These are phyloP conservation scores for Magallana nippona DNA, from an alignment of 2,888 invertebrate species.

Conservation along the genomic window DNA sequence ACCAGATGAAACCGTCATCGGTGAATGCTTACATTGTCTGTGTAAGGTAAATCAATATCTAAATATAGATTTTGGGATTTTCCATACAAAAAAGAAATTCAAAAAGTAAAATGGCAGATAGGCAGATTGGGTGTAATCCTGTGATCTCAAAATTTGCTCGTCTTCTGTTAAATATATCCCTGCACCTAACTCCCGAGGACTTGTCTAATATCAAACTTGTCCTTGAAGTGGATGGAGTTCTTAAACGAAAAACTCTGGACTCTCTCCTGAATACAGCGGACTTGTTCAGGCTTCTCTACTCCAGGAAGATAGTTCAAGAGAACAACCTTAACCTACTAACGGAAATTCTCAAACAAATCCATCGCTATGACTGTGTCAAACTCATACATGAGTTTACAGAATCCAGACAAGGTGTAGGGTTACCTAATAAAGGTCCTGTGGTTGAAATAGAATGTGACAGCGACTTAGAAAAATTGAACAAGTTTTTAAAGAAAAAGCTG, in stretches of 20 bases:
- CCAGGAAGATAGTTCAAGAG: not conserved
- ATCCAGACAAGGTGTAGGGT: too few relatives aligned
- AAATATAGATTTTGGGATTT: too few relatives aligned
- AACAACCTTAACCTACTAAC: not conserved
- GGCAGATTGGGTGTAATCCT: too few relatives aligned
- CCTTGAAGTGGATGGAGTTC: not conserved
- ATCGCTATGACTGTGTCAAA: slow-evolving; percentile 10
- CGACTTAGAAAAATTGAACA: not conserved
- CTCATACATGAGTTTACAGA: not conserved
- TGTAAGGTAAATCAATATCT: too few relatives aligned
- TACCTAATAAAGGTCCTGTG: not conserved
- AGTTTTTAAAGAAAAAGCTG: not conserved
- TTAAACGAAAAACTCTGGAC: not conserved
- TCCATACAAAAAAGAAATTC: too few relatives aligned
- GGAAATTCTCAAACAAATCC: not conserved
- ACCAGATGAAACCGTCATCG: too few relatives aligned
- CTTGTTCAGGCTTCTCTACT: not conserved
- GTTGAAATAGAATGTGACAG: not conserved
- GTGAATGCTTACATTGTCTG: too few relatives aligned
- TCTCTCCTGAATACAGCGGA: not conserved
- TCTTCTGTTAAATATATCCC: not conserved
- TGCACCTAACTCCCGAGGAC: not conserved
- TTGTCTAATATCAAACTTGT: not conserved
- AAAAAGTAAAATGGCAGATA: too few relatives aligned
- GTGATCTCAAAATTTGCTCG: not conserved